A percentile compares a stretch with the other conserved stretches of the same genome.
phyloP scores from a whole-genome alignment of 2,797 vertebrate genomes.

The Margarornis squamiger region DNA sequence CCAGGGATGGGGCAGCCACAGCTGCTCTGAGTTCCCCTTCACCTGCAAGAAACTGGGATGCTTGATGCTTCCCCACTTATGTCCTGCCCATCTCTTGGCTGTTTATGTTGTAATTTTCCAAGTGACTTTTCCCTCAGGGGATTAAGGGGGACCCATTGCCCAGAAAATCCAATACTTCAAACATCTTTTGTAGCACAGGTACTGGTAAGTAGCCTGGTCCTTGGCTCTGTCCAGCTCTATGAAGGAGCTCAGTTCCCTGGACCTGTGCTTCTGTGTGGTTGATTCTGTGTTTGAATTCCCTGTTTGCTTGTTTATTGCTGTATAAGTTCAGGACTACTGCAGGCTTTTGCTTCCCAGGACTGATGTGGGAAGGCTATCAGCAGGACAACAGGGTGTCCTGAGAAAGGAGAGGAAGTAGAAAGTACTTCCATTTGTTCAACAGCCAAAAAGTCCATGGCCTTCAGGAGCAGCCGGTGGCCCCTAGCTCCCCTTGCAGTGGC shows the following conservation, averaged over 20 bases:
- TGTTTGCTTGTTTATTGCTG: neutral
- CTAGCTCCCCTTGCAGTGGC: neutral
- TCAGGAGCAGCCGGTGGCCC: neutral
- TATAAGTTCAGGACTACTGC: neutral
- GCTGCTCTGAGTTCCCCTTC: neutral
- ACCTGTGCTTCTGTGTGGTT: neutral
- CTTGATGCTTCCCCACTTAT: neutral
- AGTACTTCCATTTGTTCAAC: neutral
- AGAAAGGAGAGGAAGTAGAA: neutral
- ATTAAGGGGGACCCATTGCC: neutral
- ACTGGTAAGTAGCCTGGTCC: neutral
- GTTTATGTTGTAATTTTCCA: neutral
- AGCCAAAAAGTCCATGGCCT: neutral
- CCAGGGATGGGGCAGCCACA: neutral
- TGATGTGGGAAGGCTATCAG: neutral
- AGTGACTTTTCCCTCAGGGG: neutral
- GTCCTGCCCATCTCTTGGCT: accelerated
- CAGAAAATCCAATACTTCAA: neutral
- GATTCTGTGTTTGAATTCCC: neutral
- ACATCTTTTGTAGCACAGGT: neutral
- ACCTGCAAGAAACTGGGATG: neutral
- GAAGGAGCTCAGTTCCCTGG: neutral
- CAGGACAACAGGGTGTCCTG: neutral
- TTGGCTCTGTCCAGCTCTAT: neutral
- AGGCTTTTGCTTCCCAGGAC: neutral